A percentile compares a stretch with the other conserved stretches of the same genome.
Conservation (phyloP, 2,888 invertebrate species). For the Lumbricus terrestris region DNA sequence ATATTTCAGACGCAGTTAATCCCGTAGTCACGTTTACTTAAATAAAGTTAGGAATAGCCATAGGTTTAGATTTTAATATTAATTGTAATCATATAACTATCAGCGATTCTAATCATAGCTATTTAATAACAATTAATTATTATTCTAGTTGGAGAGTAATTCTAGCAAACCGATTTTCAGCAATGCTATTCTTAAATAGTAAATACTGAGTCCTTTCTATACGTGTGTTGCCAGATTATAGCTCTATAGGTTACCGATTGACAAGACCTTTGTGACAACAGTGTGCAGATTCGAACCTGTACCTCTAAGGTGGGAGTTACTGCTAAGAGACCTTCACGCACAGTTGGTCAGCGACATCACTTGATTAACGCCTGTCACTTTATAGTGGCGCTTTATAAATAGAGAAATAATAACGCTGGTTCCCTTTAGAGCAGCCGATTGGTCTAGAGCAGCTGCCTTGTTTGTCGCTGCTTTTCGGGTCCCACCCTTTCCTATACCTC, state of each 20-base stretch:
- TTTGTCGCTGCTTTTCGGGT: too few relatives aligned
- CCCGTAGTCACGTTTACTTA: neutral
- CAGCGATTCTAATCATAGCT: neutral
- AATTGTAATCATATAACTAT: neutral
- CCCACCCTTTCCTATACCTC: too few relatives aligned
- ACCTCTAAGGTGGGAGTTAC: neutral
- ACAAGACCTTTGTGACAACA: neutral
- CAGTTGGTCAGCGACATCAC: too few relatives aligned
- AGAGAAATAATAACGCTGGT: too few relatives aligned
- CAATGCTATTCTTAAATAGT: neutral
- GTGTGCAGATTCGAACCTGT: neutral
- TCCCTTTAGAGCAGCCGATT: too few relatives aligned
- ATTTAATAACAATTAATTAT: neutral
- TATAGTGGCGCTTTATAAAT: too few relatives aligned
- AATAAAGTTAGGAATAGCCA: neutral
- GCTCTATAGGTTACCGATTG: neutral
- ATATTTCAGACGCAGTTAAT: neutral
- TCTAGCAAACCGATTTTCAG: neutral
- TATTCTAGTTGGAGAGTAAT: neutral
- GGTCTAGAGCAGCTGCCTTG: too few relatives aligned
- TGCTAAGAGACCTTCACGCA: too few relatives aligned
- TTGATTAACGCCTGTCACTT: too few relatives aligned
- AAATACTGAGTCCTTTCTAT: too few relatives aligned
- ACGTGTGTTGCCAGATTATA: too few relatives aligned
- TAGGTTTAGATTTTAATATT: neutral